A percentile compares a stretch with the other conserved stretches of the same genome.
Evolutionary conservation across 2,888 invertebrate species (phyloP).

Genomic region (Neria commutata): DNA sequence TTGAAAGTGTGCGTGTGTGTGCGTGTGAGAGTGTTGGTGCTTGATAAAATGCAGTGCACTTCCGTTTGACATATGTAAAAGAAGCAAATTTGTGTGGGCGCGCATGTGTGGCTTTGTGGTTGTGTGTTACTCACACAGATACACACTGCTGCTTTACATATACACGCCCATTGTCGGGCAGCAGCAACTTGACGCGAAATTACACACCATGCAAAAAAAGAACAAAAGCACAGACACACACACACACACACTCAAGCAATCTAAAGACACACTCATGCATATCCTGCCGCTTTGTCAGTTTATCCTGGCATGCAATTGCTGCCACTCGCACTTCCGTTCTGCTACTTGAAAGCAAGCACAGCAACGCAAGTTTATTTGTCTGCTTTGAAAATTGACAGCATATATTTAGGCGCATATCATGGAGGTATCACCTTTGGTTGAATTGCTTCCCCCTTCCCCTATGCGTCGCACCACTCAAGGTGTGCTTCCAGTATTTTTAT

Average conservation of each 20-base stretch:
- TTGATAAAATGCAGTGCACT: no score
- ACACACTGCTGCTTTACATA: background rate
- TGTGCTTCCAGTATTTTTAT: no score
- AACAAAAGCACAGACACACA: background rate
- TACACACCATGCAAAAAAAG: constrained; percentile 8
- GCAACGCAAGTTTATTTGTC: constrained; percentile 20
- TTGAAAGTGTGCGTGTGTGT: background rate
- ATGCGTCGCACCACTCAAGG: no score
- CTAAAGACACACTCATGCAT: background rate
- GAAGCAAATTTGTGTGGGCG: constrained; percentile 1
- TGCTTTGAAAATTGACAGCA: constrained; percentile 15
- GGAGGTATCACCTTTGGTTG: no score
- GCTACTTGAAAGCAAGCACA: background rate
- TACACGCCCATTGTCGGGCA: constrained; percentile 1
- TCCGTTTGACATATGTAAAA: background rate
- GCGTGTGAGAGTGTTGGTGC: background rate
- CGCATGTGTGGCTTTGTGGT: constrained; percentile 1
- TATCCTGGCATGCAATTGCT: no score
- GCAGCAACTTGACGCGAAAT: constrained; percentile 16
- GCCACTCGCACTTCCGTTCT: no score
- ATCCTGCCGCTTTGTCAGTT: background rate
- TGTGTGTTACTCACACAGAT: background rate
- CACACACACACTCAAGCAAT: background rate
- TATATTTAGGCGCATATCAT: constrained; percentile 3
- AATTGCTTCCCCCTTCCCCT: no score